Evolutionary conservation across 2,797 vertebrate genomes (phyloP), one percentile per base, ranked within the genome.

Genomic region (Pangasius djambal): DNA sequence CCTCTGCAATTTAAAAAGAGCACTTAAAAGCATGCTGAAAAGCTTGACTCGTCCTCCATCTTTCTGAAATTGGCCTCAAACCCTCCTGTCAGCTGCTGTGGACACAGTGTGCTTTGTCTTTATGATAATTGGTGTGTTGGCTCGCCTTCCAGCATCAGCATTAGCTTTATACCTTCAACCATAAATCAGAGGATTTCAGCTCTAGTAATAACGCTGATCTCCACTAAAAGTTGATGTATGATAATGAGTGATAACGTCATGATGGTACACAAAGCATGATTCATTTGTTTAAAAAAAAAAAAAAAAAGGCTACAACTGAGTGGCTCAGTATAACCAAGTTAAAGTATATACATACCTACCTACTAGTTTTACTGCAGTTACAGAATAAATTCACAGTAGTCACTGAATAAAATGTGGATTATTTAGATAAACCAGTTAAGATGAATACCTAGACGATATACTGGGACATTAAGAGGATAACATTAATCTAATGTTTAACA

Each of bases 61-160:
- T 86, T 59, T 37, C 10, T 28, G n/a, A 74, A 86, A 74, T 72
- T 57, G 69, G 67, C 31, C 31, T 72, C 69, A 57, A 74, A 37
- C 10, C 67, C 28, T 74, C 6, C 84, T 57, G 84, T 86, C 67
- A 59, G 48, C 65, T 74, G 50, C 84, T 28, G 10, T 18, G 31
- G 69, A 55, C 67, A 59, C 65, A 13, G 20, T 40, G 50, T 13
- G 84, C 50, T 70, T 86, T 70, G 84, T 86, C 67, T 86, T 79
- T 65, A 87, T 78, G 86, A 79, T 78, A 78, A 87, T 78, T 65
- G 86, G 57, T 65, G 55, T 65, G 86, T 50, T 78, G 86, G 86
- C 86, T 78, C 72, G 44, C n/a, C n/a, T 34, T 78, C 61, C 72
- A 65, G n/a, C 59, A 52, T 28, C 44, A 69, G 61, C 83, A 69